phyloP scores from a whole-genome alignment of 2,113 vertebrate genomes.

The Scalopus aquaticus region DNA sequence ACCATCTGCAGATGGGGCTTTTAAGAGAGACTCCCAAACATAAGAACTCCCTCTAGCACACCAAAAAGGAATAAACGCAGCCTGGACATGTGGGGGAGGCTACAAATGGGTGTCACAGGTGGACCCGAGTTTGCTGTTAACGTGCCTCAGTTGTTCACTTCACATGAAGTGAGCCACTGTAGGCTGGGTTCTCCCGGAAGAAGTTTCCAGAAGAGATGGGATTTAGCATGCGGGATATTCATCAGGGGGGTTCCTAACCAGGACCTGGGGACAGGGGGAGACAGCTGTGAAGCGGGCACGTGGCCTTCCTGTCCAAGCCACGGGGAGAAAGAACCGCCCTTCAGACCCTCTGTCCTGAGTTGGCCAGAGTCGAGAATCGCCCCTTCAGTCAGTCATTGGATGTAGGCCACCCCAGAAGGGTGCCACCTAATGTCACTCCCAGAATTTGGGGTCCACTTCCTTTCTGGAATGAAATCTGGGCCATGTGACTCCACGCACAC shows the following conservation, averaged over 20 bases:
- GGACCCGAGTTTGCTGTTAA: no score
- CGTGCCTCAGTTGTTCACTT: no score
- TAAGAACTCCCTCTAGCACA: no score
- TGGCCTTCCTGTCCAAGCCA: neutral
- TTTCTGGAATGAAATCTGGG: neutral
- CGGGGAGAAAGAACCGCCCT: no score
- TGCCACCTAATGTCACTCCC: neutral
- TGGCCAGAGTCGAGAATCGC: accelerated
- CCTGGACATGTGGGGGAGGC: no score
- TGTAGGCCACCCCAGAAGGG: neutral
- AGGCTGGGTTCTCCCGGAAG: neutral
- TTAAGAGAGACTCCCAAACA: neutral
- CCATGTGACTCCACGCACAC: neutral
- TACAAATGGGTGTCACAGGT: no score
- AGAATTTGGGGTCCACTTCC: neutral
- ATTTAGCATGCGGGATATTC: neutral
- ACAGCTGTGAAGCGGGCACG: accelerated
- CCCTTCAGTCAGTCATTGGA: neutral
- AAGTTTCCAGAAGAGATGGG: neutral
- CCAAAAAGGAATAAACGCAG: no score
- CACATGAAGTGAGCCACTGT: neutral
- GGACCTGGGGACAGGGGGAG: neutral
- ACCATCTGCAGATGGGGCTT: neutral
- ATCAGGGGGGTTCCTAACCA: no score
- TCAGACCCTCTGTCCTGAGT: no score